Conservation (phyloP, 1,140 invertebrate species). For the Cyclina sinensis region DNA sequence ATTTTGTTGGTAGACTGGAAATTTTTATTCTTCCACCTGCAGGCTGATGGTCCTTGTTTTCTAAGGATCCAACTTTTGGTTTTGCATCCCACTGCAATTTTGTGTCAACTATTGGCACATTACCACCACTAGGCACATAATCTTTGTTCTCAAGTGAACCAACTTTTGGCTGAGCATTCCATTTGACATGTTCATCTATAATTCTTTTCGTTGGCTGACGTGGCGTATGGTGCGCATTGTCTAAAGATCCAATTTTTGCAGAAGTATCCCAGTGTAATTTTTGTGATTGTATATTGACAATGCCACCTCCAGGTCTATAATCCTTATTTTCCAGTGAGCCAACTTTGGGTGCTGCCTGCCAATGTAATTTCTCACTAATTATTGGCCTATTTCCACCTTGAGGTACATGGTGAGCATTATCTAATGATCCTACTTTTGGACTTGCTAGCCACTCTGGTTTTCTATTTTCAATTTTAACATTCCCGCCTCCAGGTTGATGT, state of each 20-base stretch:
- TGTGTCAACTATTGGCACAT: conserved; percentile 65
- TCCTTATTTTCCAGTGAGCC: conserved; percentile 88
- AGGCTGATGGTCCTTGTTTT: conserved; percentile 78
- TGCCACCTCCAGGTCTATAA: conserved; percentile 67
- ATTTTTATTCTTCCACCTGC: conserved; percentile 80
- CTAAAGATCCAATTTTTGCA: conserved; percentile 94
- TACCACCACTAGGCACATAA: conserved; percentile 61
- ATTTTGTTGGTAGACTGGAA: conserved; percentile 54
- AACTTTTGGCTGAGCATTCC: conserved; percentile 68
- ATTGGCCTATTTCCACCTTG: conserved; percentile 78
- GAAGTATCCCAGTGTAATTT: conserved; percentile 88
- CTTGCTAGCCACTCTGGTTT: conserved; percentile 76
- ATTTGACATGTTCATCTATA: conserved; percentile 67
- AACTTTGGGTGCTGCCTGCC: conserved; percentile 89
- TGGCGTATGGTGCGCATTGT: conserved; percentile 90
- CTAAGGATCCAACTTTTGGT: conserved; percentile 80
- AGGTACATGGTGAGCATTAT: conserved; percentile 80
- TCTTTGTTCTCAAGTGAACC: conserved; percentile 72
- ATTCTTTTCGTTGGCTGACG: conserved; percentile 73
- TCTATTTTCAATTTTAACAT: conserved; percentile 67
- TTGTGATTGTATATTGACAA: conserved; percentile 85
- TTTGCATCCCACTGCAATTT: conserved; percentile 88
- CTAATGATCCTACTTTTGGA: conserved; percentile 82
- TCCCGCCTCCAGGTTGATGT: conserved; percentile 95
- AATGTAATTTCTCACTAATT: conserved; percentile 93